Base-by-base conservation (phyloP, 35 echinoderm and acorn worm species). In the Apostichopus japonicus region DNA sequence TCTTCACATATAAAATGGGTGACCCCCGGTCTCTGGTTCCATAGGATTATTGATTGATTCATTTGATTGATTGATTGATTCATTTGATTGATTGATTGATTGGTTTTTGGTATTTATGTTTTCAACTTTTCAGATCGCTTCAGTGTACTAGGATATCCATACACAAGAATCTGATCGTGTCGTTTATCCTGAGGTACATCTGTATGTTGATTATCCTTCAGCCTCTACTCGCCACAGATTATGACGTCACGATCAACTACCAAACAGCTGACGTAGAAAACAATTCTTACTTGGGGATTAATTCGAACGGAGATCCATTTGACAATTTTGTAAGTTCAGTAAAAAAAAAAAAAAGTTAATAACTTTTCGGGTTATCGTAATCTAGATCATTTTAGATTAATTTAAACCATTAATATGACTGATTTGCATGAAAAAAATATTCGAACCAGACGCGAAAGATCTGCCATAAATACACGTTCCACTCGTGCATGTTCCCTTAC, bases 61-160 rank as follows among this genome's bases (percentile, higher is more conserved):
- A 44, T 44, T 44, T 44, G 33, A 33, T 33, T 33, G 27, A 33
- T 33, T 33, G 0, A 33, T 33, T 33, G 0, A 33, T 33, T 33
- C 27, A 33, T 33, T 44, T 44, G 33, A 44, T 44, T 44, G 33
- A 44, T 44, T 44, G 33, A 44, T 44, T 44, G 2, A 44, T 44
- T n/a, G n/a, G n/a, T 44, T 44, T 44, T 1, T 44, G 33, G 27
- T 33, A 33, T 44, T 44, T 44, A 4, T 44, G 33, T 44, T 44
- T 33, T 44, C 33, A 44, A 44, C 33, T 23, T 86, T 83, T 16
- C 73, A 98, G 96, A 25, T 95, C 96, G 14, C 80, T 98, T 6
- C 94, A 98, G 79, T 98, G 96, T 78, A 98, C 96, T 7, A 62
- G 96, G n/a, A 95, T 98, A 1, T 79, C 94, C 6, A 98, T 98